phyloP scores from a whole-genome alignment of 2,888 invertebrate species.

The Deilephila elpenor region DNA sequence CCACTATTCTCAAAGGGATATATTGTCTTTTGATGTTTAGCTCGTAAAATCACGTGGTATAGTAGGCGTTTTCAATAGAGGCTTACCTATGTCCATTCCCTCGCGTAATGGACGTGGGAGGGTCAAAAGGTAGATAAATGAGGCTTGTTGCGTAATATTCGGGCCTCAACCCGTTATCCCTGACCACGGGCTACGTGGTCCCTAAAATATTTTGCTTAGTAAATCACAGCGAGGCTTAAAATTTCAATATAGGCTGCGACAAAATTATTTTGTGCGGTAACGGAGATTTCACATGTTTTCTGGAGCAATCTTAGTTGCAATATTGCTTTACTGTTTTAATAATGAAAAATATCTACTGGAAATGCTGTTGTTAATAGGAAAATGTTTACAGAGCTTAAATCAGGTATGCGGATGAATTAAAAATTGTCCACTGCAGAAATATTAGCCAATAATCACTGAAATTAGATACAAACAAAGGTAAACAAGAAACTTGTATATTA shows the following conservation, averaged over 20 bases:
- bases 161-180: conserved; percentile 5
- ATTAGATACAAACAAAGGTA: too few relatives aligned
- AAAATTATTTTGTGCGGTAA: neutral
- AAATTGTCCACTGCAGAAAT: too few relatives aligned
- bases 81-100: conserved; percentile 14
- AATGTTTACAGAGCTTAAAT: too few relatives aligned
- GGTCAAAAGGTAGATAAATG: conserved; percentile 25
- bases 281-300: neutral
- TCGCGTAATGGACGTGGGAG: conserved; percentile 7
- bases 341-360: too few relatives aligned
- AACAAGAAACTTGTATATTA: too few relatives aligned
- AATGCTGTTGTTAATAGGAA: too few relatives aligned
- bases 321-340: neutral
- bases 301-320: neutral
- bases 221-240: conserved; percentile 5
- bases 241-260: neutral
- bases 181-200: conserved; percentile 2
- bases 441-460: too few relatives aligned
- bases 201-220: conserved; percentile 23
- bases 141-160: conserved; percentile 18
- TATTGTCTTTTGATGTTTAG: neutral
- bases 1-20: neutral
- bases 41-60: conserved; percentile 10
- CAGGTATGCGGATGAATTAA: too few relatives aligned
- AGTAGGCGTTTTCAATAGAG: conserved; percentile 13